phyloP scores from a whole-genome alignment of 2,113 vertebrate species.

The Brienomyrus brachyistius region DNA sequence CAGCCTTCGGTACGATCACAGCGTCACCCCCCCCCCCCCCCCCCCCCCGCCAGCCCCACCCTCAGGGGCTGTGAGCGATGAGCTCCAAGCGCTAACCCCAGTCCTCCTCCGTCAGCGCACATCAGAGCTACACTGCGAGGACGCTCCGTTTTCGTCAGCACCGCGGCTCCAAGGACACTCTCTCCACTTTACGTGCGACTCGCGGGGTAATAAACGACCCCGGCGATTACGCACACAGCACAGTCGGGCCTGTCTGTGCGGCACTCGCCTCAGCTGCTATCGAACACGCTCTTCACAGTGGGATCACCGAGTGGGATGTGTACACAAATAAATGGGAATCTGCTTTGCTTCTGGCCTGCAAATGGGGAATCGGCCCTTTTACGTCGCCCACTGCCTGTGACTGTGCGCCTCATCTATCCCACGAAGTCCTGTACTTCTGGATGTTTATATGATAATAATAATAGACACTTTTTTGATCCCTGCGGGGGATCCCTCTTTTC shows the following conservation, averaged over 20 bases:
- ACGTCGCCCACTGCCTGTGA: background rate
- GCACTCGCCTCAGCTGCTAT: conserved; percentile 40
- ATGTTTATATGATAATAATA: background rate
- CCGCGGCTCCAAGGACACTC: conserved; percentile 13
- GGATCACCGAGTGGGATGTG: background rate
- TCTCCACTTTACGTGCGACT: conserved; percentile 20
- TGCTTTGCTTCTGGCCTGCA: background rate
- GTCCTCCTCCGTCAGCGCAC: conserved; percentile 18
- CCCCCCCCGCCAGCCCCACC: conserved; percentile 28
- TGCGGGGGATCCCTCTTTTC: background rate
- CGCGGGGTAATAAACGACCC: conserved; percentile 45
- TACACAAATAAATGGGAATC: conserved; percentile 23
- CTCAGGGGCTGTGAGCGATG: background rate
- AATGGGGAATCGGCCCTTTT: background rate
- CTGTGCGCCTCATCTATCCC: background rate
- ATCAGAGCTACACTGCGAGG: conserved; percentile 14
- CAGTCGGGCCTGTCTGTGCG: conserved; percentile 52
- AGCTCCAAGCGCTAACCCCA: conserved; percentile 15
- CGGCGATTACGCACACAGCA: conserved; percentile 56
- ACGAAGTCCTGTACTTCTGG: background rate
- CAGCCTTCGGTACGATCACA: background rate
- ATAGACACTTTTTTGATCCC: background rate
- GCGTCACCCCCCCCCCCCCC: background rate
- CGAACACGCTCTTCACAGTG: background rate
- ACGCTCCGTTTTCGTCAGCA: background rate